phyloP scores from a whole-genome alignment of 1,140 invertebrate genomes.

The Heliothis virescens region DNA sequence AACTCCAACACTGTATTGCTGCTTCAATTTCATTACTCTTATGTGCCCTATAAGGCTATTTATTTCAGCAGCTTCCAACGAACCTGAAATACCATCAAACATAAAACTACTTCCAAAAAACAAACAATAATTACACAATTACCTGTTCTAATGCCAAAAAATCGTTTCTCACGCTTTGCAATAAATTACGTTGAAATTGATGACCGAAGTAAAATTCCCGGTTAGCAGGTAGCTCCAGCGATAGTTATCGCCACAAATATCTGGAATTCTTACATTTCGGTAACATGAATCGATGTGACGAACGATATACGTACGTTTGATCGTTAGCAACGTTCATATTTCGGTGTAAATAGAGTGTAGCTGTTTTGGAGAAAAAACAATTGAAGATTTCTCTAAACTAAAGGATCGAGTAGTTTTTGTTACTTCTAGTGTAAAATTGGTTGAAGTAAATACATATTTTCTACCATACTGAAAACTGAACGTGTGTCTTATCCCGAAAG shows the following conservation, averaged over 20 bases:
- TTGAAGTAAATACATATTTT: no score
- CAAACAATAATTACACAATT: constrained; percentile 2
- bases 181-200: constrained; percentile 53
- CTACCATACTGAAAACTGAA: no score
- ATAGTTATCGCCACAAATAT: constrained; percentile 41
- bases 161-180: constrained; percentile 46
- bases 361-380: no score
- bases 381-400: no score
- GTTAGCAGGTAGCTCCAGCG: constrained; percentile 42
- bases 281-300: constrained; percentile 15
- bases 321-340: background rate
- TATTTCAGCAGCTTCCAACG: background rate
- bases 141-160: constrained; percentile 2
- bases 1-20: no score
- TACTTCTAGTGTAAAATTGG: no score
- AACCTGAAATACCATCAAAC: no score
- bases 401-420: no score
- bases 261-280: constrained; percentile 34
- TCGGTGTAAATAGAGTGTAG: background rate
- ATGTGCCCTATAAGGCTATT: no score
- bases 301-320: background rate
- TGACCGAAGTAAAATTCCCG: constrained; percentile 26
- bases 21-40: no score
- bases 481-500: no score
- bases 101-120: background rate